Percentiles rank a stretch among this genome's conserved stretches.
These are phyloP conservation scores for Zootoca vivipara DNA, from an alignment of 2,113 vertebrate species.

Conservation along the genomic window DNA sequence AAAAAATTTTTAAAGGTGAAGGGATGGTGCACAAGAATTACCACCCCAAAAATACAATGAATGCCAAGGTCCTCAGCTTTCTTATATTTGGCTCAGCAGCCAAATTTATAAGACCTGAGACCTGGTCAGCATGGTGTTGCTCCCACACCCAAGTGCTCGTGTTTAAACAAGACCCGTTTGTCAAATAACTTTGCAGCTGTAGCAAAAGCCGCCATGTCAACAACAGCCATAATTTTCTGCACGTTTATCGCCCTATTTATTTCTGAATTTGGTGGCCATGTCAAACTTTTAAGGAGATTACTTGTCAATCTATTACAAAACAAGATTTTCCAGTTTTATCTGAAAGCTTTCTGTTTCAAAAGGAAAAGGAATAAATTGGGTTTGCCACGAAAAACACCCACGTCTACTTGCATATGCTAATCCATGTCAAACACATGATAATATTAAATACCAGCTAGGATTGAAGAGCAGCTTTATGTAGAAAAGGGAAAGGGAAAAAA, in stretches of 20 bases:
- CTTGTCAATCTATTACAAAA: background rate
- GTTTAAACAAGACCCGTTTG: background rate
- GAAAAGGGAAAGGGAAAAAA: background rate
- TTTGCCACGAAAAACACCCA: background rate
- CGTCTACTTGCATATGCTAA: background rate
- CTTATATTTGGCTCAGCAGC: background rate
- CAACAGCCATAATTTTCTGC: background rate
- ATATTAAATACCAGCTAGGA: background rate
- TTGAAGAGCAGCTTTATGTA: background rate
- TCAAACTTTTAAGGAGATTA: background rate
- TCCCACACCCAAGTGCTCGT: background rate
- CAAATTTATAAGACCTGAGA: background rate
- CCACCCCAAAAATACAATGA: background rate
- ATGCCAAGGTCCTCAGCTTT: background rate
- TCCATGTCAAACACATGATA: background rate
- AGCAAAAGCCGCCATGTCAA: background rate
- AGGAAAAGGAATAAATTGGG: background rate
- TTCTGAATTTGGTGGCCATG: background rate
- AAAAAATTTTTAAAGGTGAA: background rate
- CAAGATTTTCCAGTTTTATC: background rate
- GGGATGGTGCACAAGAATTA: background rate
- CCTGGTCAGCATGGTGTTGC: background rate
- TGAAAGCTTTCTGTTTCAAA: conserved; percentile 7
- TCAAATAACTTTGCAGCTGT: background rate
- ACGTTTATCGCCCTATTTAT: background rate